phyloP scores from a whole-genome alignment of 2,888 invertebrate genomes.

The Disparrhopalites patrizii region DNA sequence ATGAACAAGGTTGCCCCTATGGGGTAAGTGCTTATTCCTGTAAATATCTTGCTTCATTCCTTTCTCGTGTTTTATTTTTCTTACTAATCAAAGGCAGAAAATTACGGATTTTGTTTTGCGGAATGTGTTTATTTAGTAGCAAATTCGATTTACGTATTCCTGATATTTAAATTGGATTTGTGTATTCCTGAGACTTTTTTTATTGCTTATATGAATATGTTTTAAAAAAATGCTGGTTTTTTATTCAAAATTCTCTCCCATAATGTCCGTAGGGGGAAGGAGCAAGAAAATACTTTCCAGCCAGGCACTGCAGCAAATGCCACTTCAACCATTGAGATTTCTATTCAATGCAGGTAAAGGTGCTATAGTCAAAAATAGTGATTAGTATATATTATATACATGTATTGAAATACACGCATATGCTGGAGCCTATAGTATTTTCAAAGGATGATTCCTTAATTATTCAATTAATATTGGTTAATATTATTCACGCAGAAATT shows the following conservation, averaged over 20 bases:
- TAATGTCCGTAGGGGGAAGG: background rate
- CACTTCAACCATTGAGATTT: slow-evolving; percentile 47
- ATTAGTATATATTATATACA: background rate
- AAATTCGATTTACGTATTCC: no score
- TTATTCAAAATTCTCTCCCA: no score
- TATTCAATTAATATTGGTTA: background rate
- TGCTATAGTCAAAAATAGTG: background rate
- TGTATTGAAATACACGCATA: background rate
- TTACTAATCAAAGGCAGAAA: no score
- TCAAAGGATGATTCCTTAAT: background rate
- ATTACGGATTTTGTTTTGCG: no score
- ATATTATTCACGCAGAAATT: slow-evolving; percentile 51
- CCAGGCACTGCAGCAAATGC: slow-evolving; percentile 38
- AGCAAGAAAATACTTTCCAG: slow-evolving; percentile 21
- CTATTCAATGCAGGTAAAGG: slow-evolving; percentile 47
- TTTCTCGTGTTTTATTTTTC: background rate
- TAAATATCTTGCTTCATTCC: no score
- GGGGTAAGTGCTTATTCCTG: background rate
- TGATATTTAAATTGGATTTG: background rate
- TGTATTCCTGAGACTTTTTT: no score
- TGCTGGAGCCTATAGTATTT: background rate
- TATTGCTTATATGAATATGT: background rate
- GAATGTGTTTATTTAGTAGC: no score
- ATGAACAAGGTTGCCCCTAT: background rate
- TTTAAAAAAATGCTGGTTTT: background rate